Percentiles rank a stretch among this genome's conserved stretches.
phyloP scores from a whole-genome alignment of 2,888 invertebrate species.

The Cyaniris semiargus region DNA sequence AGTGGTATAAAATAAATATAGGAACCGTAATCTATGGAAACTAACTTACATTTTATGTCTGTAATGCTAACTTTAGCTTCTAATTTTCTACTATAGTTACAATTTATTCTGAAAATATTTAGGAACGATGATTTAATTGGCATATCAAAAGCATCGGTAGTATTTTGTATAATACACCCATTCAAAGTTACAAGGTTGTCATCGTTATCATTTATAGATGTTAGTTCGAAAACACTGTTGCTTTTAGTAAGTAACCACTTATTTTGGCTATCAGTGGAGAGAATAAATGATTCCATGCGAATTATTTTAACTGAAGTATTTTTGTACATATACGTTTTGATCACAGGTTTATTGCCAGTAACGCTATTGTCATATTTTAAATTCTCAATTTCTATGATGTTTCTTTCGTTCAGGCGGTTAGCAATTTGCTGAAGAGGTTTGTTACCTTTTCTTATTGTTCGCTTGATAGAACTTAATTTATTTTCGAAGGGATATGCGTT shows the following conservation, averaged over 20 bases:
- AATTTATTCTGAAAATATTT: background rate
- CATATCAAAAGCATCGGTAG: constrained; percentile 6
- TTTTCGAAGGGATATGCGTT: constrained; percentile 41
- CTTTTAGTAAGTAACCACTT: constrained; percentile 9
- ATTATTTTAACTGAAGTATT: background rate
- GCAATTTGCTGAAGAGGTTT: constrained; percentile 38
- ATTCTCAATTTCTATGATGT: background rate
- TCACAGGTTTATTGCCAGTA: background rate
- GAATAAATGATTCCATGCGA: constrained; percentile 4
- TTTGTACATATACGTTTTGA: background rate
- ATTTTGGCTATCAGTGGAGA: background rate
- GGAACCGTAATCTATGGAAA: background rate
- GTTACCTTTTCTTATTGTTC: constrained; percentile 37
- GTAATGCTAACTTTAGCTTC: background rate
- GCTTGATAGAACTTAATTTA: constrained; percentile 37
- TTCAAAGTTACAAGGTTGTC: background rate
- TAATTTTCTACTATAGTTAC: background rate
- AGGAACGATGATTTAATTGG: constrained; percentile 18
- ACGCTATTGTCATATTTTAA: background rate
- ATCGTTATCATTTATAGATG: too few relatives aligned
- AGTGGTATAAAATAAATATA: background rate
- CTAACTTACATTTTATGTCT: background rate
- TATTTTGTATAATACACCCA: background rate
- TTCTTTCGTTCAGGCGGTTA: constrained; percentile 32
- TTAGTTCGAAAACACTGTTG: background rate